phyloP scores from a whole-genome alignment of 2,797 vertebrate genomes.

The Chanos chanos region DNA sequence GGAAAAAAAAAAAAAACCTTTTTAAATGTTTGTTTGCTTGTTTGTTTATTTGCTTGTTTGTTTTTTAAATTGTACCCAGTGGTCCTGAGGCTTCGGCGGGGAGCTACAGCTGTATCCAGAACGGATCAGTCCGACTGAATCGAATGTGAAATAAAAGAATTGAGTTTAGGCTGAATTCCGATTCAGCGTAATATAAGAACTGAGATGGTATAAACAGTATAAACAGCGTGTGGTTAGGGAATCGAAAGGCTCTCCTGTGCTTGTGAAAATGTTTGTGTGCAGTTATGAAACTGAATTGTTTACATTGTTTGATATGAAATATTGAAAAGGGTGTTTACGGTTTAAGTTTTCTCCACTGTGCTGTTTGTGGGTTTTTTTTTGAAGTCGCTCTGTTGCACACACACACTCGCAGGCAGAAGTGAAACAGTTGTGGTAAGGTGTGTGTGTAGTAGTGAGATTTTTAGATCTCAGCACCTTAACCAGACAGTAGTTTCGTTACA shows the following conservation, averaged over 20 bases:
- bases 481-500: slow-evolving; percentile 60
- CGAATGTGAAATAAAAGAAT: too few relatives aligned
- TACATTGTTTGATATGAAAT: slow-evolving; percentile 19
- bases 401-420: slow-evolving; percentile 53
- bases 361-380: slow-evolving; percentile 59
- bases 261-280: not conserved
- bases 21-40: not conserved
- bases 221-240: not conserved
- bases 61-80: too few relatives aligned
- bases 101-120: too few relatives aligned
- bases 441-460: slow-evolving; percentile 46
- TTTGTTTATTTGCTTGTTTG: too few relatives aligned
- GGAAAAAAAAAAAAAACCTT: too few relatives aligned
- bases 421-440: slow-evolving; percentile 48
- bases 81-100: too few relatives aligned
- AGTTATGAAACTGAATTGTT: slow-evolving; percentile 20
- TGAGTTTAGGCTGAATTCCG: too few relatives aligned
- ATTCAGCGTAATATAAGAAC: too few relatives aligned
- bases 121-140: too few relatives aligned
- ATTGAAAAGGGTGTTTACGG: slow-evolving; percentile 19
- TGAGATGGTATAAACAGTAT: too few relatives aligned
- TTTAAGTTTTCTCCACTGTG: slow-evolving; percentile 31
- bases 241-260: not conserved
- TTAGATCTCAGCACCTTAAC: slow-evolving; percentile 49
- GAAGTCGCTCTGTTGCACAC: slow-evolving; percentile 38